phyloP scores from a whole-genome alignment of 2,888 invertebrate species.

The Erebia epiphron region DNA sequence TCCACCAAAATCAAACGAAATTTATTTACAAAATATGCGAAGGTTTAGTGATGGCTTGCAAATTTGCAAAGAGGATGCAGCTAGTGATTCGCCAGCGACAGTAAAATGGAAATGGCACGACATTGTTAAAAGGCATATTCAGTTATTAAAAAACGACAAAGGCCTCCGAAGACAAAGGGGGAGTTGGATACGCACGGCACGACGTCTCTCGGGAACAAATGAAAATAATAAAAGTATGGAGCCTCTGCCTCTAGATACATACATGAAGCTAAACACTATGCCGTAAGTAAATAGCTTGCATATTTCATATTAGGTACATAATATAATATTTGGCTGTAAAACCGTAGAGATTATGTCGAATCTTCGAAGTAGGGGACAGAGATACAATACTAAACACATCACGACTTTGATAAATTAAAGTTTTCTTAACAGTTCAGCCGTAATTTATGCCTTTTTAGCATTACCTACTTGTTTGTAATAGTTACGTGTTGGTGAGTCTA shows the following conservation, averaged over 20 bases:
- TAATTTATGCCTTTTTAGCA: neutral
- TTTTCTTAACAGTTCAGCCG: slow-evolving; percentile 7
- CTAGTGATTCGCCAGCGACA: slow-evolving; percentile 78
- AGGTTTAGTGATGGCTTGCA: slow-evolving; percentile 78
- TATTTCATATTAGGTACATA: neutral
- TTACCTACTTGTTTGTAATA: slow-evolving; percentile 14
- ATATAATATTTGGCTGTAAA: neutral
- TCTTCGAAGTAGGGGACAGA: neutral
- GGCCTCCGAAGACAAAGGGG: slow-evolving; percentile 75
- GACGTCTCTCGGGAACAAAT: slow-evolving; percentile 69
- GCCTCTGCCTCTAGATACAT: slow-evolving; percentile 64
- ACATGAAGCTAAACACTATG: slow-evolving; percentile 76
- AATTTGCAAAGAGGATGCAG: slow-evolving; percentile 80
- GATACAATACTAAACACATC: neutral
- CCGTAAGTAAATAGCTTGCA: slow-evolving; percentile 63
- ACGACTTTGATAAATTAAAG: slow-evolving; percentile 1
- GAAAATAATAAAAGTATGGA: slow-evolving; percentile 63
- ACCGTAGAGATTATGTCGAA: neutral
- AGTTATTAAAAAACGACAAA: slow-evolving; percentile 75
- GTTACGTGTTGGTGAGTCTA: slow-evolving; percentile 14
- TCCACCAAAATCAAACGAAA: slow-evolving; percentile 78
- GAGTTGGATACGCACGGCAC: slow-evolving; percentile 76
- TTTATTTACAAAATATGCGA: slow-evolving; percentile 77
- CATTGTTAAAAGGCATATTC: slow-evolving; percentile 77
- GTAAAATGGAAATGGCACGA: slow-evolving; percentile 81